Evolutionary conservation across 2,797 vertebrate genomes (phyloP).

Genomic region (Microctenopoma lineatum): DNA sequence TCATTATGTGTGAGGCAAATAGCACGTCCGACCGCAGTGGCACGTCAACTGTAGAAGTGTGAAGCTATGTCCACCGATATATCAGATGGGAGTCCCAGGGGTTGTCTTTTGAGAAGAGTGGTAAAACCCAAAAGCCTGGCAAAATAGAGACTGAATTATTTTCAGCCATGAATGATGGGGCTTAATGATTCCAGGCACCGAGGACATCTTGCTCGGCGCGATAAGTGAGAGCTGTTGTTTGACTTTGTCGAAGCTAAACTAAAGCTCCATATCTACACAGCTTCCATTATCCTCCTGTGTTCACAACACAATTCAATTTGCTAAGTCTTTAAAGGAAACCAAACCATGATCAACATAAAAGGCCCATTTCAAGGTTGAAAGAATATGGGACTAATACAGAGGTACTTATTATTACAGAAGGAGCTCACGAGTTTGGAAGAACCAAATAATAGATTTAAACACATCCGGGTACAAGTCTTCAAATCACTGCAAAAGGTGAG

Average conservation of each 20-base stretch:
- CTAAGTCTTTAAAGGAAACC: constrained; percentile 47
- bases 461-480: no score
- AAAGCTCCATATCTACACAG: constrained; percentile 63
- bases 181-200: constrained; percentile 69
- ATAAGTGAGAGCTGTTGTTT: constrained; percentile 76
- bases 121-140: constrained; percentile 58
- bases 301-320: constrained; percentile 63
- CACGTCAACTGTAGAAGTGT: constrained; percentile 3
- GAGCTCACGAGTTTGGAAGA: background rate
- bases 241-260: constrained; percentile 69
- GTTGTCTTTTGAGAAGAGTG: constrained; percentile 52
- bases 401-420: background rate
- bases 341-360: constrained; percentile 48
- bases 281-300: constrained; percentile 62
- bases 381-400: background rate
- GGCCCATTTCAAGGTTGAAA: constrained; percentile 27
- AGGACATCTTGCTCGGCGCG: constrained; percentile 70
- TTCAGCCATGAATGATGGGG: constrained; percentile 71
- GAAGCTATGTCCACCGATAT: constrained; percentile 30
- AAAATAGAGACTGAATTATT: constrained; percentile 69
- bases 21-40: constrained; percentile 25
- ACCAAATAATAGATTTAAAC: background rate
- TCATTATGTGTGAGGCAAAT: constrained; percentile 16
- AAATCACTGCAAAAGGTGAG: no score
- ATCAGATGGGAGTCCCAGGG: constrained; percentile 48